phyloP scores from a whole-genome alignment of 1,140 invertebrate genomes.

The Drosophila asahinai region DNA sequence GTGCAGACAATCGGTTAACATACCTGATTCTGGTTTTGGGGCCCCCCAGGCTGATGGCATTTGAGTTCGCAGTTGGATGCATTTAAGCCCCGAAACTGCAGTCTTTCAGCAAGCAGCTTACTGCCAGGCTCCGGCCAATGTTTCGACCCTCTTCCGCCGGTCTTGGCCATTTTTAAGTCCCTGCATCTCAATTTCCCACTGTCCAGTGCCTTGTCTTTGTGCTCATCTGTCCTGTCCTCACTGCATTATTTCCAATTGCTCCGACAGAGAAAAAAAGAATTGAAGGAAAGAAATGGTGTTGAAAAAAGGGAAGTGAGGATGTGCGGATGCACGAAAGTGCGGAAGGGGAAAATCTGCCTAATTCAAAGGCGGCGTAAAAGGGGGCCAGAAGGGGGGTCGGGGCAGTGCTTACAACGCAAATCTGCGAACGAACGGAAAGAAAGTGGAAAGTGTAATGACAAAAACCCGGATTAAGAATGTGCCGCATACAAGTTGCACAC shows the following conservation, averaged over 20 bases:
- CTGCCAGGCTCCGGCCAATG: conserved; percentile 11
- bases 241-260: conserved; percentile 66
- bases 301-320: conserved; percentile 19
- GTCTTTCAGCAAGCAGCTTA: conserved; percentile 54
- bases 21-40: conserved; percentile 22
- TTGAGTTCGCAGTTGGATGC: conserved; percentile 48
- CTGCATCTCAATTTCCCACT: conserved; percentile 63
- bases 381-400: not conserved
- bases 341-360: conserved; percentile 71
- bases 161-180: conserved; percentile 50
- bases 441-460: conserved; percentile 76
- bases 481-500: conserved; percentile 79
- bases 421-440: conserved; percentile 64
- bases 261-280: conserved; percentile 17
- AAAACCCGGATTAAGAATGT: conserved; percentile 79
- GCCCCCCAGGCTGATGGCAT: conserved; percentile 22
- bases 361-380: conserved; percentile 47
- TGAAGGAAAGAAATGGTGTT: conserved; percentile 30
- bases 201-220: conserved; percentile 53
- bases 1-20: conserved; percentile 12
- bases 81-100: conserved; percentile 55
- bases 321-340: conserved; percentile 3
- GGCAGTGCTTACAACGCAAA: conserved; percentile 64
- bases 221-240: conserved; percentile 47
- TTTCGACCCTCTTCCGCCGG: conserved; percentile 16